Evolutionary conservation across 2,888 invertebrate species (phyloP).

Genomic region (Gonocerus acuteangulatus): DNA sequence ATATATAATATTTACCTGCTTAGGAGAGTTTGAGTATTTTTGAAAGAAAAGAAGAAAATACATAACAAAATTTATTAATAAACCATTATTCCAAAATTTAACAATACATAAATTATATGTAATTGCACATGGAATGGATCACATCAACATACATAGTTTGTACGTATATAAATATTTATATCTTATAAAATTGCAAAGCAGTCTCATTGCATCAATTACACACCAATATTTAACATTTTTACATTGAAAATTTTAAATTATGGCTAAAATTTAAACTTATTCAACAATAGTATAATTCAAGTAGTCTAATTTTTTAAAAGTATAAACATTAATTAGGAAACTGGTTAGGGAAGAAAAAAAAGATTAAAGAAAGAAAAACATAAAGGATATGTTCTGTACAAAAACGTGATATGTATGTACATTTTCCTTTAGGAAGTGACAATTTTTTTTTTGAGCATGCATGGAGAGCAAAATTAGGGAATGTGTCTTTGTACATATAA

Average conservation of each 20-base stretch:
- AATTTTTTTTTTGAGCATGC: constrained; percentile 16
- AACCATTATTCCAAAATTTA: constrained; percentile 32
- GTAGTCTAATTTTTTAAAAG: too few species aligned
- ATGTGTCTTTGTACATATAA: constrained; percentile 23
- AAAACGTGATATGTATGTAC: constrained; percentile 26
- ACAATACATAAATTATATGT: constrained; percentile 29
- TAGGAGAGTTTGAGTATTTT: too few species aligned
- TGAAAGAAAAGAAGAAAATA: too few species aligned
- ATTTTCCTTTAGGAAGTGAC: constrained; percentile 20
- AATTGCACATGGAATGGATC: constrained; percentile 29
- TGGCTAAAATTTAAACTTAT: too few species aligned
- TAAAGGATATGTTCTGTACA: constrained; percentile 9
- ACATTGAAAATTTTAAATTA: constrained; percentile 6
- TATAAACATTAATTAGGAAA: too few species aligned
- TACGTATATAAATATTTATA: constrained; percentile 18
- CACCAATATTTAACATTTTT: constrained; percentile 13
- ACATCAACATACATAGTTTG: constrained; percentile 18
- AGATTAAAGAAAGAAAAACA: too few species aligned
- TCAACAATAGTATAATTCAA: too few species aligned
- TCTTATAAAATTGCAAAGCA: constrained; percentile 26
- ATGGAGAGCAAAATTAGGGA: constrained; percentile 1
- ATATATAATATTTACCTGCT: too few species aligned
- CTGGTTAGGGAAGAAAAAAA: too few species aligned
- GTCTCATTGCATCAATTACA: constrained; percentile 19
- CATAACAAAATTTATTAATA: constrained; percentile 31